These are phyloP conservation scores for Cyphomyrmex costatus DNA, from an alignment of 1,140 invertebrate species.

Conservation along the genomic window DNA sequence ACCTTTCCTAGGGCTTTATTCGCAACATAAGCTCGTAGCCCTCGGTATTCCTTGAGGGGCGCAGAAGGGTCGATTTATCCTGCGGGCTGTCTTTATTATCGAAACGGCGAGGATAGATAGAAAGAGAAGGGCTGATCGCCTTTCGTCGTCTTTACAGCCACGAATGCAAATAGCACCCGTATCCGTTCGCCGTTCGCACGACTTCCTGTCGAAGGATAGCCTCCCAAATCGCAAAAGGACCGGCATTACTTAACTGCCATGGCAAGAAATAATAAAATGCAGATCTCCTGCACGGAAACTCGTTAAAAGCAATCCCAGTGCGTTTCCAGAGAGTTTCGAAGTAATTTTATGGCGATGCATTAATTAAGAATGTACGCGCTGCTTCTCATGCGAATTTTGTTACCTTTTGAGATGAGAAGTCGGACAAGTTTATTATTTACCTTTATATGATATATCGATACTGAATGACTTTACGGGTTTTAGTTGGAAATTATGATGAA, in stretches of 20 bases:
- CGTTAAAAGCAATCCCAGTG: constrained; percentile 40
- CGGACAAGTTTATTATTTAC: constrained; percentile 12
- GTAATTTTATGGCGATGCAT: constrained; percentile 59
- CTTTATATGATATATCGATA: not conserved
- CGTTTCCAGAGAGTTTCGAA: constrained; percentile 34
- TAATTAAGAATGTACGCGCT: constrained; percentile 39
- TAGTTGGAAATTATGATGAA: not conserved
- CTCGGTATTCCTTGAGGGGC: constrained; percentile 36
- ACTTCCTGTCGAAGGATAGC: constrained; percentile 74
- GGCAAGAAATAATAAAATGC: constrained; percentile 85
- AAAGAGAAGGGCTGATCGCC: constrained; percentile 76
- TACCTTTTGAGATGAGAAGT: constrained; percentile 14
- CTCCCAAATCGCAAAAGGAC: constrained; percentile 24
- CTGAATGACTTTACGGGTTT: not conserved
- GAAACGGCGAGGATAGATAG: constrained; percentile 40
- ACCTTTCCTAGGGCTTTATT: constrained; percentile 77
- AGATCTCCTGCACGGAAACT: constrained; percentile 72
- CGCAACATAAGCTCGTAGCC: constrained; percentile 79
- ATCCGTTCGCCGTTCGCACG: constrained; percentile 77
- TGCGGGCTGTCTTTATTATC: constrained; percentile 78
- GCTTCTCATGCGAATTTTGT: constrained; percentile 38
- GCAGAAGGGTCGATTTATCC: constrained; percentile 69
- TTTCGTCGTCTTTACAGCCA: constrained; percentile 81
- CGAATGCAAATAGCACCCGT: constrained; percentile 83
- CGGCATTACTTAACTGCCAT: constrained; percentile 77